Base-by-base conservation (phyloP, 2,113 vertebrate species). In the Talpa occidentalis region DNA sequence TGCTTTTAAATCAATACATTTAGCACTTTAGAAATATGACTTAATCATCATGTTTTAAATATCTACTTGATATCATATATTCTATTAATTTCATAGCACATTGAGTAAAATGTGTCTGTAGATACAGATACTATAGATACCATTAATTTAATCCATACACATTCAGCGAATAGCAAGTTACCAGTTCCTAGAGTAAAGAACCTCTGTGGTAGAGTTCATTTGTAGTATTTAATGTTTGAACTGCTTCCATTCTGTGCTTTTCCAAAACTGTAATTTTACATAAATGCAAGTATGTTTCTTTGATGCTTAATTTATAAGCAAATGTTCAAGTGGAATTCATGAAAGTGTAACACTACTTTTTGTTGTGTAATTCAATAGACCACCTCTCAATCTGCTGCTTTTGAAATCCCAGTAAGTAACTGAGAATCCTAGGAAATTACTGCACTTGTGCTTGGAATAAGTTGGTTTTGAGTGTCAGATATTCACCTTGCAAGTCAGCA, bases 321-420 rank as follows among this genome's bases (percentile, higher is more conserved):
- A 81, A 12, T 90, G 42, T 95, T 97, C 84, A 94, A 78, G n/a
- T 81, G 49, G 74, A 95, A 81, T 88, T 91, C 76, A 49, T 84
- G 86, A 66, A 95, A 44, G n/a, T 64, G 76, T 90, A 87, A 95
- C 14, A 74, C 16, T 70, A 70, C 21, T 91, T 93, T 40, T 86
- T 91, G 90, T 95, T 69, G 67, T 96, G 2, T 90, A 86, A 19
- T 97, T 98, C 86, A 60, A 24, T 92, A 94, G 97, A 88, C 62
- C 52, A 67, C 91, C 96, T 96, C 80, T 96, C 91, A 90, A 2
- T 89, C 83, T 54, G n/a, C 72, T 91, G 83, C 95, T 96, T 95
- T 88, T 96, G 97, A 95, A 96, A 94, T 90, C 87, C 95, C 95
- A 94, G 95, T 90, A 80, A 97, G 97, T 91, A 95, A 96, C 96